Evolutionary conservation across 2,113 vertebrate species (phyloP).

Genomic region (Himantopus leucocephalus): DNA sequence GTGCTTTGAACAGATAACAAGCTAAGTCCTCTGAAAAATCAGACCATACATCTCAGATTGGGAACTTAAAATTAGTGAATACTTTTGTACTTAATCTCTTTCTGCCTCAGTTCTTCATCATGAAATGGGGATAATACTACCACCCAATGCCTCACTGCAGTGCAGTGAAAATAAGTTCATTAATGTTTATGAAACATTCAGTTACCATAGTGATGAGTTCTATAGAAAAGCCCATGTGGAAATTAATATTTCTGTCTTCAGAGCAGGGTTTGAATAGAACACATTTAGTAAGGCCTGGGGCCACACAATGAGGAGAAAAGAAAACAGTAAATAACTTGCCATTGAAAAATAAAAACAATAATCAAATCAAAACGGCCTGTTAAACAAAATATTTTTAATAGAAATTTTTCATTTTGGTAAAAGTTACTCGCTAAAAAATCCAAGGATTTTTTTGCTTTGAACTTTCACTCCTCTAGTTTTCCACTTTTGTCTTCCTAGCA

Average conservation of each 20-base stretch:
- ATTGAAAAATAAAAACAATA: slow-evolving; percentile 52
- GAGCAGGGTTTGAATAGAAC: slow-evolving; percentile 60
- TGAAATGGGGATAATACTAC: slow-evolving; percentile 51
- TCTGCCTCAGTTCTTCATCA: slow-evolving; percentile 59
- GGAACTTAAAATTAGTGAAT: slow-evolving; percentile 55
- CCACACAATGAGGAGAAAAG: slow-evolving; percentile 52
- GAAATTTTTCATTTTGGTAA: background rate
- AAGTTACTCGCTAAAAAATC: background rate
- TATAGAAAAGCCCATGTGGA: slow-evolving; percentile 68
- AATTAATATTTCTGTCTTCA: slow-evolving; percentile 71
- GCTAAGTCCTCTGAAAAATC: slow-evolving; percentile 59
- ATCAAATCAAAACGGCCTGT: slow-evolving; percentile 27
- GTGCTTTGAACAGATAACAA: slow-evolving; percentile 60
- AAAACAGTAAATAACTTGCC: slow-evolving; percentile 64
- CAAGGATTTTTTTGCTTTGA: background rate
- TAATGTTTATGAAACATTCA: slow-evolving; percentile 70
- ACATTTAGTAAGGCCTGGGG: slow-evolving; percentile 54
- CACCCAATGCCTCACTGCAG: slow-evolving; percentile 54
- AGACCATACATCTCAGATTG: slow-evolving; percentile 38
- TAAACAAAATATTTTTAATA: background rate
- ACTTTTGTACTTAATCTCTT: slow-evolving; percentile 58
- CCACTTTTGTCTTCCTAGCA: background rate
- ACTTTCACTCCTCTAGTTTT: background rate
- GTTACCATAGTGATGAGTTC: slow-evolving; percentile 65
- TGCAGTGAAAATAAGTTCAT: slow-evolving; percentile 67